These are phyloP conservation scores for Maniola jurtina DNA, from an alignment of 1,140 invertebrate genomes.

Conservation along the genomic window DNA sequence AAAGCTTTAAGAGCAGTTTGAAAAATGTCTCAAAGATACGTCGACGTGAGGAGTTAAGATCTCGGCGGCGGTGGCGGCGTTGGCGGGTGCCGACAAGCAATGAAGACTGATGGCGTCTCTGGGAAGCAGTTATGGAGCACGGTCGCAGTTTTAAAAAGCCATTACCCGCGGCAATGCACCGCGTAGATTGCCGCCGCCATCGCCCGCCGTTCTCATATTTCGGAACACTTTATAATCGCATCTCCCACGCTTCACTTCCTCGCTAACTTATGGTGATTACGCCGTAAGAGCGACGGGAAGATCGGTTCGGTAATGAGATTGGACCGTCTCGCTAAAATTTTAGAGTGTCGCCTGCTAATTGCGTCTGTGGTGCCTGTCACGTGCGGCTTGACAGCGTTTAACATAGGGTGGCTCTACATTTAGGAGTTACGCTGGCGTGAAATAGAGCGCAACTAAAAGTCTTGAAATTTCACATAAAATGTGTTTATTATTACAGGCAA, in stretches of 20 bases:
- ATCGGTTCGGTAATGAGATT: conserved; percentile 77
- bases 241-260: conserved; percentile 74
- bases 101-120: conserved; percentile 76
- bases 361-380: conserved; percentile 60
- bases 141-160: conserved; percentile 78
- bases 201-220: conserved; percentile 69
- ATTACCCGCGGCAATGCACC: conserved; percentile 74
- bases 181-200: conserved; percentile 64
- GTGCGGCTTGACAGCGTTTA: conserved; percentile 28
- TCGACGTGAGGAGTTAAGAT: conserved; percentile 70
- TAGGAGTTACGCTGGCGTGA: neutral
- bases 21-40: conserved; percentile 64
- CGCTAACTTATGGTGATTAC: conserved; percentile 78
- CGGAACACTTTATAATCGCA: conserved; percentile 77
- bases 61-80: conserved; percentile 44
- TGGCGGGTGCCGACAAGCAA: conserved; percentile 70
- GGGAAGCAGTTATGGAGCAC: conserved; percentile 72
- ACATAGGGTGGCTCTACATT: neutral
- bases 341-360: conserved; percentile 75
- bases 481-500: too few species aligned
- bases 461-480: neutral
- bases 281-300: conserved; percentile 75
- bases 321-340: conserved; percentile 75
- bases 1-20: conserved; percentile 46
- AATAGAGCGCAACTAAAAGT: neutral